phyloP scores from a whole-genome alignment of 2,797 vertebrate species.

The Orestias chungarensis region DNA sequence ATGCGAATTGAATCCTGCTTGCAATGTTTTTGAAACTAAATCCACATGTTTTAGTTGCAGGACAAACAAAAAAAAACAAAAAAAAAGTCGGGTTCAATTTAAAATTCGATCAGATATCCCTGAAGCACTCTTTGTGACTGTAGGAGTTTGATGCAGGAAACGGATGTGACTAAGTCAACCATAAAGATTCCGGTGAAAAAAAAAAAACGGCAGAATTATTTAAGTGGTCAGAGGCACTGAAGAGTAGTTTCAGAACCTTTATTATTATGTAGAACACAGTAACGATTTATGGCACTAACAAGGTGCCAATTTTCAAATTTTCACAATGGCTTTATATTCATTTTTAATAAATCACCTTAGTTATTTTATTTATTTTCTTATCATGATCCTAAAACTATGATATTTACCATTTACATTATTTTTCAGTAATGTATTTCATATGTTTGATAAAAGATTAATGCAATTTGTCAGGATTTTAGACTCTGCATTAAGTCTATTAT shows the following conservation, averaged over 20 bases:
- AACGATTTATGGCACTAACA: too few relatives aligned
- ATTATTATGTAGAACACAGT: too few relatives aligned
- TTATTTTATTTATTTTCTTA: neutral
- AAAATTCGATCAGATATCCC: neutral
- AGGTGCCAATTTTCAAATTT: too few relatives aligned
- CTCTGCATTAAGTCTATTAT: neutral
- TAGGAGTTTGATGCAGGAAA: neutral
- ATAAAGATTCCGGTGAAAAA: too few relatives aligned
- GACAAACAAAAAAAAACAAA: neutral
- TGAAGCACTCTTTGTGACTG: neutral
- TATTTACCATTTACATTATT: neutral
- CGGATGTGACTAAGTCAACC: too few relatives aligned
- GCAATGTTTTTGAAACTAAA: constrained; percentile 59
- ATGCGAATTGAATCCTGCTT: constrained; percentile 72
- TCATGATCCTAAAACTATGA: neutral
- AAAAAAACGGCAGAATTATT: too few relatives aligned
- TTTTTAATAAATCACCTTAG: neutral
- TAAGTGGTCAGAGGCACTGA: too few relatives aligned
- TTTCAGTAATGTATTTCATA: neutral
- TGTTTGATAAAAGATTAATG: too few relatives aligned
- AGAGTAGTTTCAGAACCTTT: too few relatives aligned
- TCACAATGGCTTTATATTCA: neutral
- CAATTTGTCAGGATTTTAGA: neutral
- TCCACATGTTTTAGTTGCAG: constrained; percentile 17
- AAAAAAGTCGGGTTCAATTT: neutral